Conservation (phyloP, 2,113 vertebrate species). For the Mus pahari region DNA sequence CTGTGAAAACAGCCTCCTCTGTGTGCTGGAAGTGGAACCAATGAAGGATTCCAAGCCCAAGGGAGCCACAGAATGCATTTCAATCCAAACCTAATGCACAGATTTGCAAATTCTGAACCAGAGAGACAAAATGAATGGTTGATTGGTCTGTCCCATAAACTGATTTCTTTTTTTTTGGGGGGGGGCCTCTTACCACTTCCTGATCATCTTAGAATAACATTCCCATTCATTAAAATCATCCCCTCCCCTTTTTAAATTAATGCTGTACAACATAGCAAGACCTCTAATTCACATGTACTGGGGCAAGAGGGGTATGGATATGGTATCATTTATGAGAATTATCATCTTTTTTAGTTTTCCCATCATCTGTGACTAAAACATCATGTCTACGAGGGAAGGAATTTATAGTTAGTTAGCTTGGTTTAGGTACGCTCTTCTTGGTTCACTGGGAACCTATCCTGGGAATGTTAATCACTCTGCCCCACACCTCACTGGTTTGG, state of each 20-base stretch:
- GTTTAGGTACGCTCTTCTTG: background rate
- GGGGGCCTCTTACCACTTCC: background rate
- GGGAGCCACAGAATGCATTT: background rate
- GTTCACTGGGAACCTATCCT: background rate
- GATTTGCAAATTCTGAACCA: background rate
- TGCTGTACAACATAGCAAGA: background rate
- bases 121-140: background rate
- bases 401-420: background rate
- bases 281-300: background rate
- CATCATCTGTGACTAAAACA: background rate
- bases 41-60: background rate
- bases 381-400: background rate
- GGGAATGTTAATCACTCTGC: background rate
- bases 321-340: background rate
- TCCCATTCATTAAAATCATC: background rate
- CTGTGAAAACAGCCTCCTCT: background rate
- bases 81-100: background rate
- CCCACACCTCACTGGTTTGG: background rate
- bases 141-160: background rate
- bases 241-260: background rate
- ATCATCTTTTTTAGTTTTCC: background rate
- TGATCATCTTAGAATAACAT: background rate
- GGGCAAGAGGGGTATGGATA: too few species aligned
- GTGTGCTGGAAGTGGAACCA: background rate
- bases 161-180: conserved; percentile 21